Evolutionary conservation across 2,888 invertebrate species (phyloP).

Genomic region (Strigamia crassipes): DNA sequence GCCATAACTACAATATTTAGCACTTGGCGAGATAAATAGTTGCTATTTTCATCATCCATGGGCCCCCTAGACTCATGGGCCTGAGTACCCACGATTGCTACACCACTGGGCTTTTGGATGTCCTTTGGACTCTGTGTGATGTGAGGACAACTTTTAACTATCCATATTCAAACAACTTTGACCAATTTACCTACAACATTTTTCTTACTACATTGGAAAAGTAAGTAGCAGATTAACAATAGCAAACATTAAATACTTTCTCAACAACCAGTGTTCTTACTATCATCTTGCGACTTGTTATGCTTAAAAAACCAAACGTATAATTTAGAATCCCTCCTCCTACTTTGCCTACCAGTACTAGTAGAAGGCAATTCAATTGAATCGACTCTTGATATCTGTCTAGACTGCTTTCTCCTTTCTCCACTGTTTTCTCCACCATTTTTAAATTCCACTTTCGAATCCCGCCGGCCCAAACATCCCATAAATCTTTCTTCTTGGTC

Average conservation of each 20-base stretch:
- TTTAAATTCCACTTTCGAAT: neutral
- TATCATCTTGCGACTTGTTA: constrained; percentile 38
- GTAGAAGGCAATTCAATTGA: neutral
- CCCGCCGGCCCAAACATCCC: neutral
- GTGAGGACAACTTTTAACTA: too few species aligned
- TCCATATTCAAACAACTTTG: too few species aligned
- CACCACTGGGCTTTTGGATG: too few species aligned
- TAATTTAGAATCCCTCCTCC: constrained; percentile 35
- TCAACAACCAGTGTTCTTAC: neutral
- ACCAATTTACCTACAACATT: too few species aligned
- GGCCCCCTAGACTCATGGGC: too few species aligned
- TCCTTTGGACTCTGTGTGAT: too few species aligned
- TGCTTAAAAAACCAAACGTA: constrained; percentile 45
- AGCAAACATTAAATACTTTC: neutral
- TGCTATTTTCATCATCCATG: too few species aligned
- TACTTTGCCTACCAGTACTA: neutral
- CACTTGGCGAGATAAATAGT: too few species aligned
- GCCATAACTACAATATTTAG: too few species aligned
- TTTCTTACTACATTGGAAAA: too few species aligned
- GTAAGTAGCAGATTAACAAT: too few species aligned
- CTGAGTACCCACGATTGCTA: too few species aligned
- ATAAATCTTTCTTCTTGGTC: neutral
- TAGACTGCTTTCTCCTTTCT: neutral
- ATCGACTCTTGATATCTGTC: constrained; percentile 3
- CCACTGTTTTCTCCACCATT: neutral